phyloP scores from a whole-genome alignment of 2,888 invertebrate species.

The Microplitis deprimator region DNA sequence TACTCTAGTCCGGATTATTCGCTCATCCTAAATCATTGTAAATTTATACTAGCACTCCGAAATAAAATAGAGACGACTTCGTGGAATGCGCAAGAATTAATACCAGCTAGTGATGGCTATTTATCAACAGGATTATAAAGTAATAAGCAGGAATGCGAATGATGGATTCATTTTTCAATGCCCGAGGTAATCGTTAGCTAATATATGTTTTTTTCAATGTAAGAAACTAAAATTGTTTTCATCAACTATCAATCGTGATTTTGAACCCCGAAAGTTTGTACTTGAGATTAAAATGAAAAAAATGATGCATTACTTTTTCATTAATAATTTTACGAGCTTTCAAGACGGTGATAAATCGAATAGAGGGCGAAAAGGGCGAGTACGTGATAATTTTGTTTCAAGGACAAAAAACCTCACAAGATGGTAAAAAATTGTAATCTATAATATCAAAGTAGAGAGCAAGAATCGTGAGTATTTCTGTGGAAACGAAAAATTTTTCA shows the following conservation, averaged over 20 bases:
- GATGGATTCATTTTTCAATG: no score
- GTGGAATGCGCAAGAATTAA: no score
- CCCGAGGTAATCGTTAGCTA: no score
- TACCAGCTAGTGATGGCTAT: no score
- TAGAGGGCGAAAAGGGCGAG: not conserved
- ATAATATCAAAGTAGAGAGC: not conserved
- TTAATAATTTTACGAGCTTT: not conserved
- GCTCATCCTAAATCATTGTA: not conserved
- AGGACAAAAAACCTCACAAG: not conserved
- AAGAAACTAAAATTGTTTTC: no score
- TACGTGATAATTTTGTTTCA: not conserved
- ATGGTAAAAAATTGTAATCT: not conserved
- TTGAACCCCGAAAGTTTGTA: not conserved
- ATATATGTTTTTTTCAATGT: no score
- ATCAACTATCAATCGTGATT: not conserved
- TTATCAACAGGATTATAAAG: no score
- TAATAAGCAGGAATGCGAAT: no score
- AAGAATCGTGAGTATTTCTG: constrained; percentile 21
- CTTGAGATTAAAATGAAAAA: not conserved
- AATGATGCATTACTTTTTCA: not conserved
- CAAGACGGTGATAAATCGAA: not conserved
- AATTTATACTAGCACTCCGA: not conserved
- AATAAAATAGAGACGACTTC: not conserved
- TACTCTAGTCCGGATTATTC: not conserved
- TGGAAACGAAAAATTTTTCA: not conserved